Base-by-base conservation (phyloP, 2,888 invertebrate genomes). In the Uropetala carovei region DNA sequence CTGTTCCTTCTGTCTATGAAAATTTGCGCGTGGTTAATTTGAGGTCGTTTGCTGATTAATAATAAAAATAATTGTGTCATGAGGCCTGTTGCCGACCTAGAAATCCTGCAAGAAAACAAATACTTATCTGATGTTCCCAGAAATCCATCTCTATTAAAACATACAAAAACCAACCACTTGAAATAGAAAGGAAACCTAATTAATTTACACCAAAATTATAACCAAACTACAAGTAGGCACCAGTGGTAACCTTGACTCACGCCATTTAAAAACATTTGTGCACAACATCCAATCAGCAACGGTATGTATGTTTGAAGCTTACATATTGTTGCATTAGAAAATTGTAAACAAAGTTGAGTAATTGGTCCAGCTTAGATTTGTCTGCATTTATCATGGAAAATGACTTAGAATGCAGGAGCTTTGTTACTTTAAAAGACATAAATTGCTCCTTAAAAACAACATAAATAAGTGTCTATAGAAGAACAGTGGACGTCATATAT, bases 361-460 rank as follows among this genome's bases (percentile, higher is more conserved):
- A 89, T 89, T 89, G 89, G 89, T 89, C 89, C 89, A 89, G 89
- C 89, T 89, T 89, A 89, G 89, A 89, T 89, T 89, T 89, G 89
- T 89, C 89, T 89, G 89, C 89, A 89, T 89, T 89, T 89, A 89
- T 89, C 89, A 89, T 89, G 89, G 89, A 89, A 89, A 89, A 89
- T 89, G 89, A 89, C 89, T 89, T 89, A 89, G 89, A 89, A 89
- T 64, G 89, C 89, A 89, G 89, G 89, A 89, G 89, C 89, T 89
- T 89, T 89, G 60, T 89, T 89, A 89, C 43, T 89, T 89, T 89
- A 64, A 89, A 64, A 89, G 60, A 64, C 64, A 64, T 89, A 64
- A 64, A 89, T 89, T 89, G 89, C 89, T 89, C 89, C 89, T 89
- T 89, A 89, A 89, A 75, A 89, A 64, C 89, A 89, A 56, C 89